Evolutionary conservation across 2,113 vertebrate genomes (phyloP).

Genomic region (Cyanoramphus novaezelandiae): DNA sequence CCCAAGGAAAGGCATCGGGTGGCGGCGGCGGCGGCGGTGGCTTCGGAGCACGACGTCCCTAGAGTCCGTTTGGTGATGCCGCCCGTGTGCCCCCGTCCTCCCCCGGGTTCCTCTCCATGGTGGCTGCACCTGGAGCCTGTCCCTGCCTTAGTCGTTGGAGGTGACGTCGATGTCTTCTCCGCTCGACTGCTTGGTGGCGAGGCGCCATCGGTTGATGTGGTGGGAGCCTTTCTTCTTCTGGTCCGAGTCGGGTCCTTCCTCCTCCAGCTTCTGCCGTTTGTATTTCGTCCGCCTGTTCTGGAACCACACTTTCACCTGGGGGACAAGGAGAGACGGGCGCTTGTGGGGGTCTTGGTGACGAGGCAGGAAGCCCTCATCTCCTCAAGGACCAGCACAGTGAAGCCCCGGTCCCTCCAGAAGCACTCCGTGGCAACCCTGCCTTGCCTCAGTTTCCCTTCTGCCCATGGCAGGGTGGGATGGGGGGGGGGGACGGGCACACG

Average conservation of each 20-base stretch:
- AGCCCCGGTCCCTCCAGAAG: not conserved
- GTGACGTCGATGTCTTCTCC: slow-evolving; percentile 96
- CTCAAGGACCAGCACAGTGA: fast-evolving
- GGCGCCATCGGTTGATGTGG: slow-evolving; percentile 96
- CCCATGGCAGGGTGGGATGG: fast-evolving
- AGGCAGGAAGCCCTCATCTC: not conserved
- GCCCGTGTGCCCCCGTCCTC: not conserved
- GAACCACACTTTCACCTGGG: slow-evolving; percentile 98
- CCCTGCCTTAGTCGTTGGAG: slow-evolving; percentile 84
- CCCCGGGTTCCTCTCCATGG: slow-evolving; percentile 41
- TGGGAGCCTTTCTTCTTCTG: slow-evolving; percentile 98
- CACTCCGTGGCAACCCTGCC: fast-evolving
- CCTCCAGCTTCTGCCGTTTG: slow-evolving; percentile 97
- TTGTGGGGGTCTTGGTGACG: fast-evolving
- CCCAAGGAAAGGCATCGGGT: not conserved
- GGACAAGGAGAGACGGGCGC: not conserved
- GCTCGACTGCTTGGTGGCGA: slow-evolving; percentile 92
- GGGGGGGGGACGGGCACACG: fast-evolving
- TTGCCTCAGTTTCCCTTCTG: not conserved
- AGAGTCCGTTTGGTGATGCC: not conserved
- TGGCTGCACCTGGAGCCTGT: slow-evolving; percentile 16
- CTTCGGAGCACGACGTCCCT: not conserved
- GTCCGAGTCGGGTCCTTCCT: slow-evolving; percentile 91
- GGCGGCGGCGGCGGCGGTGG: not conserved
- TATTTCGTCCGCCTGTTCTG: slow-evolving; percentile 97